Conservation (phyloP, 1,140 invertebrate genomes). For the Andricus grossulariae region DNA sequence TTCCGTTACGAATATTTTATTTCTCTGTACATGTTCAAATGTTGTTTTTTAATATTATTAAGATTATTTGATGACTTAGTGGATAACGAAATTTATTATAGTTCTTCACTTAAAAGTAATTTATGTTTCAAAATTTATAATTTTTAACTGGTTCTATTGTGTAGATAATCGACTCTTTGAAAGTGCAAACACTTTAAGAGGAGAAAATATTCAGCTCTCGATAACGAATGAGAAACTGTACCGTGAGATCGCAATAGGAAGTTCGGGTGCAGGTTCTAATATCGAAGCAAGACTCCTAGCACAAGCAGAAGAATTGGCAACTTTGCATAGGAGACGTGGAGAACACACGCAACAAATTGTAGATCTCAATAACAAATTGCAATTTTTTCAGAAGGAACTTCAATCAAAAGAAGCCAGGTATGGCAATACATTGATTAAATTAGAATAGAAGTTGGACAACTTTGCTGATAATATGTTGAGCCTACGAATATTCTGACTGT, state of each 20-base stretch:
- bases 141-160: conserved; percentile 58
- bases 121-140: background rate
- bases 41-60: too few relatives aligned
- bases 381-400: conserved; percentile 89
- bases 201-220: conserved; percentile 89
- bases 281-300: conserved; percentile 81
- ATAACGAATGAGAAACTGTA: conserved; percentile 89
- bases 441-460: too few relatives aligned
- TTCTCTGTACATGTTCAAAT: too few relatives aligned
- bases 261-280: conserved; percentile 61
- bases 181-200: conserved; percentile 84
- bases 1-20: too few relatives aligned
- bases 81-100: too few relatives aligned
- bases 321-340: conserved; percentile 89
- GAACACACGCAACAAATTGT: conserved; percentile 96
- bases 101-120: too few relatives aligned
- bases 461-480: too few relatives aligned
- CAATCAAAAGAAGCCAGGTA: conserved; percentile 85
- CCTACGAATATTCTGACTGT: too few relatives aligned
- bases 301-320: conserved; percentile 95
- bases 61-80: too few relatives aligned
- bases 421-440: conserved; percentile 34
- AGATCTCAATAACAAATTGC: conserved; percentile 89
- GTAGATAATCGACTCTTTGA: conserved; percentile 93
- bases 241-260: conserved; percentile 75